Base-by-base conservation (phyloP, 92 coral and sea anemone species). In the Epizoanthus ramosus region DNA sequence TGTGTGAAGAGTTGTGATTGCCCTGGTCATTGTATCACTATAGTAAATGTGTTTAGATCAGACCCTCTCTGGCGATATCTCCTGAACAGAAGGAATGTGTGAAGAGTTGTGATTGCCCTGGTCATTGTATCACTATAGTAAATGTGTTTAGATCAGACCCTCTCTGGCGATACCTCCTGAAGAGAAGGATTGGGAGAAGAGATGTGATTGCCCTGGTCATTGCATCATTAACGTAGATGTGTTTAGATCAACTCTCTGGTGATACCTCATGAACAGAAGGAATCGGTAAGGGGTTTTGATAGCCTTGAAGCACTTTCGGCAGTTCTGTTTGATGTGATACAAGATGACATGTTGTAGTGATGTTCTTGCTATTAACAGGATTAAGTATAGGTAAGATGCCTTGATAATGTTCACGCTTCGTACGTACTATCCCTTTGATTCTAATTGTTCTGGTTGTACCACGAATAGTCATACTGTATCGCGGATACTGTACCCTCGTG, bases 51-150 rank as follows among this genome's bases (percentile, higher is more conserved):
- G 65, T 73, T 12, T 9, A 43, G 79, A 54, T 74, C 79, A 74
- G 17, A 3, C 31, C 28, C 53, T 54, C 64, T 5, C 25, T 74
- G 14, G 16, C 56, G 15, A 74, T 74, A 28, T 65, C 79, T 74
- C 79, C 66, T 13, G 63, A 19, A 16, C 65, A 74, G 79, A 31
- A 25, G 57, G 79, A 74, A 17, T 74, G 79, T 65, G 65, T 74
- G 17, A 12, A 18, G 2, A 74, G 47, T 19, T 74, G 79, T 15
- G 56, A 24, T 15, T 74, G 79, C 14, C 79, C 79, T 0, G 53
- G 19, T 23, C 43, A 56, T 23, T 56, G 79, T 54, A 74, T 64
- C 9, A 54, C 14, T 25, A 15, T 56, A 64, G 79, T 50, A 10
- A 50, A 10, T 56, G 31, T 25, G 65, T 73, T 12, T 9, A 43